Base-by-base conservation (phyloP, 2,888 invertebrate genomes). In the Diadegma fenestrale region DNA sequence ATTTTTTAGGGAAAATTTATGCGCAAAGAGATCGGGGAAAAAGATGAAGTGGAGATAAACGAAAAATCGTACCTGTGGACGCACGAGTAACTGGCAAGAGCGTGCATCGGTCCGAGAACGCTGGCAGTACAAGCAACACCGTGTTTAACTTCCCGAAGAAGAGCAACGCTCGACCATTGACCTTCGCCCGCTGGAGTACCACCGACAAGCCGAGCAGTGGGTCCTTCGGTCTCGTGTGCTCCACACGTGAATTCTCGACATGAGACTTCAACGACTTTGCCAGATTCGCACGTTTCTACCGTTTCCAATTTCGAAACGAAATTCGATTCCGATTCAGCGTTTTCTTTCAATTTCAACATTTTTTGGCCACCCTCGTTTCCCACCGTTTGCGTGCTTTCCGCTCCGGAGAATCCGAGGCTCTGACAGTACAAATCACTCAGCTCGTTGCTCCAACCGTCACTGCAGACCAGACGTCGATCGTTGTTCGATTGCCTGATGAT, bases 161-260 rank as follows among this genome's bases (percentile, higher is more conserved):
- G 91, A 22, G 95, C 95, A 1, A 96, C 94, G 75, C 95, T 95
- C 0, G 96, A 95, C 95, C 95, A 96, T 90, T 95, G 95, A 5
- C 94, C 94, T 82, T 94, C 94, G 10, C 94, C 93, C 5, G 94
- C 94, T 66, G 93, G 93, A 68, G 94, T 94, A 4, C 95, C 95
- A 54, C 95, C 95, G 4, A 94, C 94, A 51, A 95, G 93, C 87
- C 95, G 91, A 2, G 95, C 95, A 0, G 94, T 92, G 10, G 90
- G 92, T 51, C 91, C 91, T 37, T 91, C 92, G 41, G 89, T 90
- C 33, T 92, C 90, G 43, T 92, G 90, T n/a, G 91, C 89, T 37
- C 93, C 93, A 77, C 93, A 93, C 1, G 91, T 88, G 45, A 94
- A 95, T 88, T 95, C 95, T 88, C 95, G 94, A 90, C 96, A 96